Base-by-base conservation (phyloP, 2,113 vertebrate species). In the Salminus brasiliensis region DNA sequence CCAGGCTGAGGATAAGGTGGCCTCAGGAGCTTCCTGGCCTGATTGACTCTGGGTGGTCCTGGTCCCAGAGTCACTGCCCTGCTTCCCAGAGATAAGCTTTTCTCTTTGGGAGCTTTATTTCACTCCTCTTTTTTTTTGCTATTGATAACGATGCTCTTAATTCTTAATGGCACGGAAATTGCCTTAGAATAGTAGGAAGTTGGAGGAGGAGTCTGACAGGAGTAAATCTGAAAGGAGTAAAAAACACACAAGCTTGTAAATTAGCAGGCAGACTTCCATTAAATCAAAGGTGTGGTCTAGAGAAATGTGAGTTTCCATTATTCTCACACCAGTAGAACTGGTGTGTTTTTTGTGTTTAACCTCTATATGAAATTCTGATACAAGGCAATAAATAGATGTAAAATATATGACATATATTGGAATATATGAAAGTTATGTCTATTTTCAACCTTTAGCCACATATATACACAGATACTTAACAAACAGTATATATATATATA, bases 11-110 rank as follows among this genome's bases (percentile, higher is more conserved):
- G 49, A 59, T 63, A 47, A 43, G n/a, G 68, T 36, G 41, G 39
- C 59, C 53, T 34, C 23, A 66, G 29, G 67, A 36, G 72, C 36
- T 66, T 16, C 69, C 55, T 74, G 36, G 49, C 21, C 43, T 25
- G 6, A 73, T n/a, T 25, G 45, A 47, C 36, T 84, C 59, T 84
- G 85, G 78, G 80, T 84, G 83, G 83, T 86, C 83, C 55, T 39
- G 7, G 78, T 86, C 80, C 62, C 52, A 23, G 15, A 75, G 55
- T 41, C 67, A 79, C 45, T 76, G 65, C 69, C 39, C 55, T 45
- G 34, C 30, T 27, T 49, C 27, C 29, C 15, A 18, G 52, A 76
- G 70, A 76, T 57, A 53, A 78, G 65, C 59, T 73, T 43, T 21
- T 49, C 23, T 79, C 67, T 49, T 43, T 65, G 29, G 12, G 57